A percentile compares a stretch with the other conserved stretches of the same genome.
phyloP scores from a whole-genome alignment of 2,797 vertebrate species.

The Molossus molossus region DNA sequence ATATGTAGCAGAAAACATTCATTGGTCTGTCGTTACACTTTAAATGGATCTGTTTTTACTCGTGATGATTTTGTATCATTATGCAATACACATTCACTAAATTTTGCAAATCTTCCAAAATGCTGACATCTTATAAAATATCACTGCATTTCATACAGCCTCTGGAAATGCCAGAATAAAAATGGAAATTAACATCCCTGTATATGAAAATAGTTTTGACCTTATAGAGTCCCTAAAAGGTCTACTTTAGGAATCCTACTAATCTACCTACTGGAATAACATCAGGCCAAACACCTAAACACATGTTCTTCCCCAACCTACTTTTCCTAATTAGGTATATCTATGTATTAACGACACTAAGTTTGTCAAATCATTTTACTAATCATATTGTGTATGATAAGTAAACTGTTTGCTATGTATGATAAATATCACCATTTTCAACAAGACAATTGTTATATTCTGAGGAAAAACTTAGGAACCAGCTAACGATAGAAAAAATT shows the following conservation, averaged over 20 bases:
- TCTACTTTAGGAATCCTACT: not conserved
- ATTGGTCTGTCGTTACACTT: not conserved
- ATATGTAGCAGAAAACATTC: constrained; percentile 32
- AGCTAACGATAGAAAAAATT: constrained; percentile 24
- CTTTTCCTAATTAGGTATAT: constrained; percentile 1
- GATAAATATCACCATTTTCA: constrained; percentile 25
- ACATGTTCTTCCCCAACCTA: not conserved
- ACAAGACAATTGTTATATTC: constrained; percentile 52
- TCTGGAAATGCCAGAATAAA: constrained; percentile 37
- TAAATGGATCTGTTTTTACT: constrained; percentile 25
- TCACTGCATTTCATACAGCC: constrained; percentile 15
- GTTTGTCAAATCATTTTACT: constrained; percentile 51
- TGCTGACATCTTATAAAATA: constrained; percentile 17
- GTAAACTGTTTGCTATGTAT: not conserved
- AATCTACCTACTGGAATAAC: constrained; percentile 46
- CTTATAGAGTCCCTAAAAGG: not conserved
- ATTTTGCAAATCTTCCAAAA: constrained; percentile 55
- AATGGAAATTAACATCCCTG: constrained; percentile 55
- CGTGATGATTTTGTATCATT: constrained; percentile 14
- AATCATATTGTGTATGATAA: not conserved
- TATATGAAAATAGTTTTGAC: constrained; percentile 47
- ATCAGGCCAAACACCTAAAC: constrained; percentile 60
- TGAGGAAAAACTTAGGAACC: constrained; percentile 16
- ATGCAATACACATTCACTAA: constrained; percentile 40
- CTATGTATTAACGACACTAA: constrained; percentile 49